Conservation (phyloP, 2,113 vertebrate genomes). For the Muntiacus muntjak region DNA sequence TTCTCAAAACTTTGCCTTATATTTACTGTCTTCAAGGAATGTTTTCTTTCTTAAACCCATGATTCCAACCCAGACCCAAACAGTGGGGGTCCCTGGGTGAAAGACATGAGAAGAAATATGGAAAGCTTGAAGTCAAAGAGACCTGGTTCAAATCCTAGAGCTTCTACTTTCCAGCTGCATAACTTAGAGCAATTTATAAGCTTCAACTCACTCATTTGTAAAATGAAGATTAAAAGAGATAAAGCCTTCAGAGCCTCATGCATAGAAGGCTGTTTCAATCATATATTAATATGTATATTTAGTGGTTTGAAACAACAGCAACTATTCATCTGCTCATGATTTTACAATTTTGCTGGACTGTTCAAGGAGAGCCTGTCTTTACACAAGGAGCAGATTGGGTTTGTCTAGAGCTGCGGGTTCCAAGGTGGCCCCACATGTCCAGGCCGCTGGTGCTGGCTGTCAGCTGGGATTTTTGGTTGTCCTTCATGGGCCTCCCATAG, state of each 20-base stretch:
- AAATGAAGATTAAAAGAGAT: slow-evolving; percentile 14
- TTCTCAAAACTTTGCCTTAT: neutral
- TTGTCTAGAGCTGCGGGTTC: neutral
- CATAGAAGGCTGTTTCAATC: neutral
- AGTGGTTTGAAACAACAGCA: neutral
- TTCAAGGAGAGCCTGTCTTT: neutral
- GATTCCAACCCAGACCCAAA: neutral
- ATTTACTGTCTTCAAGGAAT: neutral
- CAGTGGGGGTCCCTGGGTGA: neutral
- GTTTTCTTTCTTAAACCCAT: neutral
- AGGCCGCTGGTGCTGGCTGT: neutral
- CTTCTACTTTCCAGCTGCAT: neutral
- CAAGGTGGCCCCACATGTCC: neutral
- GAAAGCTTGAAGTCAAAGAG: neutral
- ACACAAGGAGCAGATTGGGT: neutral
- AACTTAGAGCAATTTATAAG: neutral
- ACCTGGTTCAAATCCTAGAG: neutral
- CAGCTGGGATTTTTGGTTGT: neutral
- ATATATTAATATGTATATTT: neutral
- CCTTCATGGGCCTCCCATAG: neutral
- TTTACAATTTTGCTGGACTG: neutral
- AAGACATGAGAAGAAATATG: neutral
- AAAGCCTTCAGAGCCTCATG: neutral
- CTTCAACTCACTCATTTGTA: neutral
- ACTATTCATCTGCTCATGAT: neutral